Conservation (phyloP, 1,140 invertebrate genomes). For the Drosophila dunni region DNA sequence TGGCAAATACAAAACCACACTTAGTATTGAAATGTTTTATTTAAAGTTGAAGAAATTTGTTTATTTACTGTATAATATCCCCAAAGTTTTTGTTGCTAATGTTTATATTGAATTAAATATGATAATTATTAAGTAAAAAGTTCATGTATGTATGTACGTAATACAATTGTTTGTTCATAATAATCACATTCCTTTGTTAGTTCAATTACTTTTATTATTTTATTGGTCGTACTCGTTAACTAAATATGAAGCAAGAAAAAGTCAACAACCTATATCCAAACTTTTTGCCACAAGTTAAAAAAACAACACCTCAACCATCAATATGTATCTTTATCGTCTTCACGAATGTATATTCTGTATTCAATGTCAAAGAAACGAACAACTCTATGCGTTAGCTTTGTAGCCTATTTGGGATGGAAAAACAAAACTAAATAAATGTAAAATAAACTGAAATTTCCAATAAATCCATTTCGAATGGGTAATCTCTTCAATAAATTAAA, state of each 20-base stretch:
- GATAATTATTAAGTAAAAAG: slow-evolving; percentile 53
- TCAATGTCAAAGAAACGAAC: slow-evolving; percentile 19
- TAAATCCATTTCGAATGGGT: slow-evolving; percentile 3
- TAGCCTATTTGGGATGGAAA: slow-evolving; percentile 15
- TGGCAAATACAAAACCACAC: slow-evolving; percentile 31
- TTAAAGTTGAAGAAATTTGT: slow-evolving; percentile 61
- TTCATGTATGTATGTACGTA: slow-evolving; percentile 55
- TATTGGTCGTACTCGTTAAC: slow-evolving; percentile 30
- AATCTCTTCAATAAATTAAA: not conserved
- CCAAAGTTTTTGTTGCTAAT: slow-evolving; percentile 58
- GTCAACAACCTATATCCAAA: slow-evolving; percentile 25
- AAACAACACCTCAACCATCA: slow-evolving; percentile 16
- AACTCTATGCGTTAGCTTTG: slow-evolving; percentile 16
- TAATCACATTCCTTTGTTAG: slow-evolving; percentile 58
- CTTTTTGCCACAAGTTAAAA: slow-evolving; percentile 13
- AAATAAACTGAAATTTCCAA: slow-evolving; percentile 23
- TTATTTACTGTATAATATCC: slow-evolving; percentile 63
- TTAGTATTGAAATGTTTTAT: slow-evolving; percentile 67
- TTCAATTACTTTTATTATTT: slow-evolving; percentile 43
- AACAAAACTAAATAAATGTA: slow-evolving; percentile 36
- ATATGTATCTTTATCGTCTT: slow-evolving; percentile 22
- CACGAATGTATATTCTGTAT: slow-evolving; percentile 25
- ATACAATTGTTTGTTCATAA: slow-evolving; percentile 57
- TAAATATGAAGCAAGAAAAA: slow-evolving; percentile 18
- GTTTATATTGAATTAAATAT: slow-evolving; percentile 54